Conservation (phyloP, 2,797 vertebrate genomes). For the Anableps anableps region DNA sequence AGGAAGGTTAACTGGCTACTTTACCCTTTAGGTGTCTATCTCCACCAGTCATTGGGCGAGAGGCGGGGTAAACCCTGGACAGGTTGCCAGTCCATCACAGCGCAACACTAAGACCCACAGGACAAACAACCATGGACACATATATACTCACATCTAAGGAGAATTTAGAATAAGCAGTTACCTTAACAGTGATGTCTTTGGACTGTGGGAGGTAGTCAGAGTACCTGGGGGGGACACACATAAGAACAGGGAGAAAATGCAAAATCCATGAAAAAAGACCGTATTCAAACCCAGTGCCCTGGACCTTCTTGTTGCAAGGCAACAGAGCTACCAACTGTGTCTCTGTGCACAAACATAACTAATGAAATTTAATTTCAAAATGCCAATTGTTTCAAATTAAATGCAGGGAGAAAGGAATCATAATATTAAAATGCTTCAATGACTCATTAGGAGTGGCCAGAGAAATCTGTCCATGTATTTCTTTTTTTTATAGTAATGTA, state of each 20-base stretch:
- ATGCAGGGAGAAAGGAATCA: conserved; percentile 13
- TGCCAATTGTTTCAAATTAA: not conserved
- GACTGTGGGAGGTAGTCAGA: not conserved
- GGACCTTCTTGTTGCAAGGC: not conserved
- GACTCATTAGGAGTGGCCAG: conserved; percentile 23
- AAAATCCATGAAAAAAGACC: not conserved
- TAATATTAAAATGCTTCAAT: conserved; percentile 19
- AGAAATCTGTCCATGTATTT: conserved; percentile 20
- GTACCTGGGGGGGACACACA: not conserved
- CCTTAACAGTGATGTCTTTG: not conserved
- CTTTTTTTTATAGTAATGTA: conserved; percentile 47
- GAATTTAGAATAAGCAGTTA: not conserved
- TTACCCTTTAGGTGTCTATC: not conserved
- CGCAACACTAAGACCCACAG: not conserved
- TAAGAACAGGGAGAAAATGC: not conserved
- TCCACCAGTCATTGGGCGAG: not conserved
- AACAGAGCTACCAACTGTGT: not conserved
- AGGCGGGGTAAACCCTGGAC: not conserved
- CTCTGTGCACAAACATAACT: too few species aligned
- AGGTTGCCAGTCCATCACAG: not conserved
- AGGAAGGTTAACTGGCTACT: not conserved
- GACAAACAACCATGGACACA: not conserved
- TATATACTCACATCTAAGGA: not conserved
- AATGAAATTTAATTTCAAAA: not conserved
- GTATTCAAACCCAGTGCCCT: not conserved